Evolutionary conservation across 2,797 vertebrate species (phyloP), one percentile per base, ranked within the genome.

Genomic region (Argentina silus): DNA sequence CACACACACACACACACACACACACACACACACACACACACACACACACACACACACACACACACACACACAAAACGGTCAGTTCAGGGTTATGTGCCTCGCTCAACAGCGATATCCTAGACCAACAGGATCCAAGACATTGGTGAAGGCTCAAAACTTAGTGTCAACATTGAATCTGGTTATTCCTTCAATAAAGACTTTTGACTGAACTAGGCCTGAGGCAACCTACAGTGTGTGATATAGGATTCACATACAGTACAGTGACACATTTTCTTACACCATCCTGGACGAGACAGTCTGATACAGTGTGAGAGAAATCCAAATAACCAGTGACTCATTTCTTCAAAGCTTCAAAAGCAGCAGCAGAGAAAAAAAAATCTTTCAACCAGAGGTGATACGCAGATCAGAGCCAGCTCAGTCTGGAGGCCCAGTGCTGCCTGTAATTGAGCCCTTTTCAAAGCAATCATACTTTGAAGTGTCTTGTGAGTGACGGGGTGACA

Each of bases 391-490:
- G 68, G 56, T 48, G 73, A 76, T 47, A 11, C 6, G 62, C 67
- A 55, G 75, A 80, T 81, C 78, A 80, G 76, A 82, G 78, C 6
- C 63, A 65, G 90, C 88, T 90, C 83, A 81, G 43, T 78, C 81
- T 42, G 64, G 72, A 81, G 73, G 69, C 70, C 47, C 47, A 9
- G 56, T 73, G 68, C 74, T 69, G 65, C 43, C 74, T 70, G 72
- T 78, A 78, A 82, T 70, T 53, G 75, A 83, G 71, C 64, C 43
- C 65, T 78, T 82, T 81, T n/a, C 67, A 77, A 76, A 82, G 73
- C 65, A 55, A 44, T 57, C 42, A 51, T 77, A 80, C 81, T 73
- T 83, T 84, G 80, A 77, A 74, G 76, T 79, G 72, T 81, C 76
- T 65, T n/a, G 63, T 45, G 53, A 83, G 69, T 74, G 79, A 56